Conservation (phyloP, 2,113 vertebrate species). For the Sigmodon hispidus region DNA sequence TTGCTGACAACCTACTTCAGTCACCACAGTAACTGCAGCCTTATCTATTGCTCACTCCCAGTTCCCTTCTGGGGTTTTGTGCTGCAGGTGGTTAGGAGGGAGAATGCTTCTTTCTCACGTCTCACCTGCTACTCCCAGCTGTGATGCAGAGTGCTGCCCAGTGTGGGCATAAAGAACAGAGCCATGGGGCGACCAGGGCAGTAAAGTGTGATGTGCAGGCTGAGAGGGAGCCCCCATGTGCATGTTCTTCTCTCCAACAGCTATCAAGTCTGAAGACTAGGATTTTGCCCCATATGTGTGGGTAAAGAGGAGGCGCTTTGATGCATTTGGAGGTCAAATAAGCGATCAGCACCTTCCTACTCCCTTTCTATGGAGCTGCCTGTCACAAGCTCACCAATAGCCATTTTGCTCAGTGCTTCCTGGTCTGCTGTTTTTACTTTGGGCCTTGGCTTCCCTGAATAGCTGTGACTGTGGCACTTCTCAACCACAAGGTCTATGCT, state of each 20-base stretch:
- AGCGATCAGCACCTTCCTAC: rapidly evolving
- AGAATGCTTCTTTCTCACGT: neutral
- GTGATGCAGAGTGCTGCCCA: too few relatives aligned
- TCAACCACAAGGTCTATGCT: neutral
- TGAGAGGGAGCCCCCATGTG: neutral
- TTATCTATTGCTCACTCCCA: neutral
- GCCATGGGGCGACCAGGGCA: too few relatives aligned
- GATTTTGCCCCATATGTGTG: neutral
- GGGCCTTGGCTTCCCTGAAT: neutral
- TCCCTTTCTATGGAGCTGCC: neutral
- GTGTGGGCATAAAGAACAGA: neutral
- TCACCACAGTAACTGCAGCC: neutral
- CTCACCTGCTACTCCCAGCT: neutral
- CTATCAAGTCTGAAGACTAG: neutral
- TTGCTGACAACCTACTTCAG: too few relatives aligned
- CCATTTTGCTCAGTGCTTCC: too few relatives aligned
- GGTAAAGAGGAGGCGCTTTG: neutral
- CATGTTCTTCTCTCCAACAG: neutral
- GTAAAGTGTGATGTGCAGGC: neutral
- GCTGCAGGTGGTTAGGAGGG: neutral
- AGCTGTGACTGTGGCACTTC: neutral
- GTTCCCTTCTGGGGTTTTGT: neutral
- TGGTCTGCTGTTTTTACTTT: neutral
- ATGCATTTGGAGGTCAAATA: neutral
- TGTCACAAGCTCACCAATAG: neutral